A percentile compares a stretch with the other conserved stretches of the same genome.
phyloP scores from a whole-genome alignment of 2,888 invertebrate species.

The Aproaerema taeniolella region DNA sequence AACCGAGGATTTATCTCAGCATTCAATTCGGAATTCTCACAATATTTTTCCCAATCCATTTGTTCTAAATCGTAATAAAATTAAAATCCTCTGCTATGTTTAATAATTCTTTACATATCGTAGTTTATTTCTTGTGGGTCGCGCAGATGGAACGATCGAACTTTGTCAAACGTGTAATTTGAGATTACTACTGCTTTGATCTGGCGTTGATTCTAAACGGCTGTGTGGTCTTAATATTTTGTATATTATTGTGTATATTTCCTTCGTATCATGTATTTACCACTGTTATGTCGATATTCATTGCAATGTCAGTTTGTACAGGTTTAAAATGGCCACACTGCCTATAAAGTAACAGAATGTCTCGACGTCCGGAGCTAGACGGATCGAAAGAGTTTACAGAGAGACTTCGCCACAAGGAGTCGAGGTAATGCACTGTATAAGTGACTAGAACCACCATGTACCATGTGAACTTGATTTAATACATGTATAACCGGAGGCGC shows the following conservation, averaged over 20 bases:
- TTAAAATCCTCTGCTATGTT: too few relatives aligned
- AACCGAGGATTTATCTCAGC: too few relatives aligned
- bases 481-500: conserved; percentile 29
- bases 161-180: conserved; percentile 14
- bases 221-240: conserved; percentile 51
- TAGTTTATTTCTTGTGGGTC: conserved; percentile 55
- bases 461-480: conserved; percentile 21
- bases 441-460: conserved; percentile 40
- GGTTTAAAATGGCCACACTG: conserved; percentile 70
- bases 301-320: conserved; percentile 68
- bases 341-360: conserved; percentile 59
- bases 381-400: conserved; percentile 39
- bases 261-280: conserved; percentile 21
- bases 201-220: conserved; percentile 30
- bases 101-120: conserved; percentile 25
- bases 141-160: conserved; percentile 12
- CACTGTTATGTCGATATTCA: conserved; percentile 42
- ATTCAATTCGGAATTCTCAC: too few relatives aligned
- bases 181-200: conserved; percentile 21
- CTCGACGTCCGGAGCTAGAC: conserved; percentile 54
- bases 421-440: conserved; percentile 68
- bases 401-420: conserved; percentile 53
- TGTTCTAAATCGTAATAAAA: too few relatives aligned
- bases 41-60: too few relatives aligned
- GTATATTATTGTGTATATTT: conserved; percentile 24